phyloP scores from a whole-genome alignment of 2,113 vertebrate species.

The Microcebus griseorufus region DNA sequence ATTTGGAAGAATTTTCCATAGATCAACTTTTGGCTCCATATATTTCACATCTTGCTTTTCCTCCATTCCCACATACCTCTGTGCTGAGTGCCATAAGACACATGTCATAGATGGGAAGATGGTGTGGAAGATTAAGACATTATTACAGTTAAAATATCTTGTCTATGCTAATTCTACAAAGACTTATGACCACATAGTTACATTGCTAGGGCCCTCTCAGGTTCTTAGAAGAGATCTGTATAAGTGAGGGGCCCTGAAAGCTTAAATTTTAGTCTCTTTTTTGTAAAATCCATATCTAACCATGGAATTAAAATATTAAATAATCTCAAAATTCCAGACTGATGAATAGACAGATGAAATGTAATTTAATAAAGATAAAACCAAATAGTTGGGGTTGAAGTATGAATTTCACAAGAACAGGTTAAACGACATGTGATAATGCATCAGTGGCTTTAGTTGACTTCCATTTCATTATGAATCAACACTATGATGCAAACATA shows the following conservation, averaged over 20 bases:
- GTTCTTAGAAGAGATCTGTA: background rate
- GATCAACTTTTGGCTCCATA: background rate
- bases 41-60: background rate
- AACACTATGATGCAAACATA: background rate
- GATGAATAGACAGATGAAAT: background rate
- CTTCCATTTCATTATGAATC: background rate
- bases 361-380: conserved; percentile 4
- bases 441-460: background rate
- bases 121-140: background rate
- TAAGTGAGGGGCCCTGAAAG: background rate
- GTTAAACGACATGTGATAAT: background rate
- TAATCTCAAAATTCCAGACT: background rate
- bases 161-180: background rate
- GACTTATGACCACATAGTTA: background rate
- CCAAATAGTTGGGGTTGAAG: background rate
- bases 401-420: background rate
- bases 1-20: background rate
- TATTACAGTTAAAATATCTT: conserved; percentile 16
- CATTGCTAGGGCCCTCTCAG: background rate
- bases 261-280: background rate
- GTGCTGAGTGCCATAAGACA: background rate
- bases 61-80: background rate
- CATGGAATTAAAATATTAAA: background rate
- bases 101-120: background rate
- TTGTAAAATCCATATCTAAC: conserved; percentile 18